Conservation (phyloP, 2,797 vertebrate species). For the Vultur gryphus region DNA sequence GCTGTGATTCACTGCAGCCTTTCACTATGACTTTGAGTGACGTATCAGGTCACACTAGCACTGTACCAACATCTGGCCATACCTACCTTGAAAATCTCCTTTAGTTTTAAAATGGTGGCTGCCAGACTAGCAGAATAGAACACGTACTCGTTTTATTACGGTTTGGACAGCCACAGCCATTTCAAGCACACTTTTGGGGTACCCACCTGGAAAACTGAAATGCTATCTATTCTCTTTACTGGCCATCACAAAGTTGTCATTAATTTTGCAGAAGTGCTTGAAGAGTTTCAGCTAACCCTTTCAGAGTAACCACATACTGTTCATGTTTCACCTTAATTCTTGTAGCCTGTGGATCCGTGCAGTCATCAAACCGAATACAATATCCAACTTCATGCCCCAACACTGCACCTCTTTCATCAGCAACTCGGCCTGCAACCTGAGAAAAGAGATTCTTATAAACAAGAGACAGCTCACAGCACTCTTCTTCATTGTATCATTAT, state of each 20-base stretch:
- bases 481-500: neutral
- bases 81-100: neutral
- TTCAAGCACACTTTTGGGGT: neutral
- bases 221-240: neutral
- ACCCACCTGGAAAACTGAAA: neutral
- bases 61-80: neutral
- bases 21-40: neutral
- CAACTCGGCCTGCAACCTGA: conserved; percentile 92
- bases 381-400: conserved; percentile 97
- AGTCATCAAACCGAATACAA: conserved; percentile 96
- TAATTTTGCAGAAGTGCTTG: neutral
- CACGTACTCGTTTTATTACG: fast-evolving
- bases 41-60: neutral
- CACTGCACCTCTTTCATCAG: conserved; percentile 92
- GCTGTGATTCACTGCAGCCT: neutral
- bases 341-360: conserved; percentile 89
- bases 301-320: neutral
- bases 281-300: neutral
- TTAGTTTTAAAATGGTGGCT: neutral
- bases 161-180: neutral
- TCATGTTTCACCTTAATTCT: conserved; percentile 89
- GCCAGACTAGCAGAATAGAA: neutral
- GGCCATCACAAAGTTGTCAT: neutral
- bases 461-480: neutral
- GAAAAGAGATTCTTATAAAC: neutral